Evolutionary conservation across 2,888 invertebrate genomes (phyloP).

Genomic region (Lycia hirtaria): DNA sequence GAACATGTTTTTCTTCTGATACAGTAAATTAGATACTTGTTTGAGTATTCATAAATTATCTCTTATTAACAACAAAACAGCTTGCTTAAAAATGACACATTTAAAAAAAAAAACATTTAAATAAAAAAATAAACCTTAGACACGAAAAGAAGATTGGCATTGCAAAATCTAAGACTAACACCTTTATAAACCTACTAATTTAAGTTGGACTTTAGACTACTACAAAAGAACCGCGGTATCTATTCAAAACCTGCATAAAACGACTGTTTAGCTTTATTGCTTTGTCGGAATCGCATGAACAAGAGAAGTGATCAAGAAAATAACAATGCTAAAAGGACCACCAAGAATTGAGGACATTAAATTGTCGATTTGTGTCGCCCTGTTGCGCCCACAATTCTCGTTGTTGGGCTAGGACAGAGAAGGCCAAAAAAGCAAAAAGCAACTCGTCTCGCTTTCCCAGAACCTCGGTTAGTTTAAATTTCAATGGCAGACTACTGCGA

Average conservation of each 20-base stretch:
- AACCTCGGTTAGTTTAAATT: conserved; percentile 79
- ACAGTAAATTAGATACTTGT: too few species aligned
- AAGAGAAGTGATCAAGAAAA: conserved; percentile 6
- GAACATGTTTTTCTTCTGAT: too few species aligned
- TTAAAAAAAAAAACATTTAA: too few species aligned
- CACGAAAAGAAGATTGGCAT: too few species aligned
- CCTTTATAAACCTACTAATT: too few species aligned
- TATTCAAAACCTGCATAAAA: not conserved
- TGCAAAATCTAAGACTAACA: too few species aligned
- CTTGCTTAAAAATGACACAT: too few species aligned
- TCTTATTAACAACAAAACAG: too few species aligned
- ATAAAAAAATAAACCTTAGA: too few species aligned
- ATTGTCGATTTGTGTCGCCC: conserved; percentile 51
- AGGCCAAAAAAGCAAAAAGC: conserved; percentile 55
- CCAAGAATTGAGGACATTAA: conserved; percentile 34
- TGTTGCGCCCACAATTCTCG: conserved; percentile 48
- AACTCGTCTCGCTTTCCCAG: conserved; percentile 62
- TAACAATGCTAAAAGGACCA: conserved; percentile 29
- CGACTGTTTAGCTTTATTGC: not conserved
- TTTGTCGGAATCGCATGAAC: conserved; percentile 20
- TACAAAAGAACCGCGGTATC: not conserved
- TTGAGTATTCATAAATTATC: too few species aligned
- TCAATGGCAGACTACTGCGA: conserved; percentile 80
- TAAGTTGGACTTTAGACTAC: not conserved
- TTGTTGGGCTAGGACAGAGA: conserved; percentile 66